phyloP scores from a whole-genome alignment of 2,888 invertebrate species.

The Pterostichus niger region DNA sequence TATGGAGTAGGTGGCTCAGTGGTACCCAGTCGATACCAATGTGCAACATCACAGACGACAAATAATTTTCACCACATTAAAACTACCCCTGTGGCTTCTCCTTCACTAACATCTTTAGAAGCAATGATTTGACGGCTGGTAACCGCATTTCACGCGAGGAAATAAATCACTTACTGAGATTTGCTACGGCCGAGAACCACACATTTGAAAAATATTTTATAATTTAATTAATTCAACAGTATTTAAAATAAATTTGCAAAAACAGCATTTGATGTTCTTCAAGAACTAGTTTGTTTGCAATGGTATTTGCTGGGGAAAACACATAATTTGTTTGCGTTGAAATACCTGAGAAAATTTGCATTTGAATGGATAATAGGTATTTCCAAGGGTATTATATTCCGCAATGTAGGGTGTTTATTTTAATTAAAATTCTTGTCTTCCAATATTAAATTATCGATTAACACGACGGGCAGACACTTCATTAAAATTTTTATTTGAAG shows the following conservation, averaged over 20 bases:
- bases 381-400: not conserved
- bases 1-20: too few relatives aligned
- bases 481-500: conserved; percentile 21
- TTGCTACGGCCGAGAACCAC: too few relatives aligned
- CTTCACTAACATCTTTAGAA: too few relatives aligned
- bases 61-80: too few relatives aligned
- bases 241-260: not conserved
- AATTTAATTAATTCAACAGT: not conserved
- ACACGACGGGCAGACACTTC: not conserved
- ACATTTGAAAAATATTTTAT: too few relatives aligned
- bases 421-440: conserved; percentile 47
- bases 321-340: conserved; percentile 1
- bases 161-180: too few relatives aligned
- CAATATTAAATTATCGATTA: conserved; percentile 52
- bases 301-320: not conserved
- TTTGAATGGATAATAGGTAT: conserved; percentile 21
- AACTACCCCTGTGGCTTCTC: too few relatives aligned
- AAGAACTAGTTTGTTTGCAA: too few relatives aligned
- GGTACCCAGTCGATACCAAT: too few relatives aligned
- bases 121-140: too few relatives aligned
- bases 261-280: not conserved
- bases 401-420: conserved; percentile 31
- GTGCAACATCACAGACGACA: too few relatives aligned
- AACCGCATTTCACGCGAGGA: too few relatives aligned
- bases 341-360: conserved; percentile 23